Conservation (phyloP, 1,140 invertebrate genomes). For the Steinernema feltiae region DNA sequence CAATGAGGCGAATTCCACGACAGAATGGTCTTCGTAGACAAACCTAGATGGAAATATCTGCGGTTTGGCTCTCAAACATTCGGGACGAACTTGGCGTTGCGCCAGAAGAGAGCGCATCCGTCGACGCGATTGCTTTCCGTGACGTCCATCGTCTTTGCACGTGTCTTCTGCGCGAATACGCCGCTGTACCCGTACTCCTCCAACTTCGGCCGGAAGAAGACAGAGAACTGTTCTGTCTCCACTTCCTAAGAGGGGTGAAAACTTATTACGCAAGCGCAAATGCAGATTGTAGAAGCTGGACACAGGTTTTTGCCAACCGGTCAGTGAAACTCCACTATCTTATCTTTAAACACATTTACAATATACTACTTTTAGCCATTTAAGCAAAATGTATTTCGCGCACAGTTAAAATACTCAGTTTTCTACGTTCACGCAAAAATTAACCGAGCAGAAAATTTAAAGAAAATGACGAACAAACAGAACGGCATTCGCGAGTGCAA, state of each 20-base stretch:
- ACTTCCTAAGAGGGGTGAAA: conserved; percentile 86
- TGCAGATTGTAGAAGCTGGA: not conserved
- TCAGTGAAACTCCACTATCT: conserved; percentile 5
- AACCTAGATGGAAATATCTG: conserved; percentile 71
- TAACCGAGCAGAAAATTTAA: too few species aligned
- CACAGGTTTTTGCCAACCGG: not conserved
- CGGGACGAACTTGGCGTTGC: conserved; percentile 75
- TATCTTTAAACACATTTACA: too few species aligned
- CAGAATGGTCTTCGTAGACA: conserved; percentile 82
- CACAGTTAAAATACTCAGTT: too few species aligned
- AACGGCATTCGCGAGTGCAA: too few species aligned
- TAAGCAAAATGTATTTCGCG: too few species aligned
- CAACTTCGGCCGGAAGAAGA: conserved; percentile 71
- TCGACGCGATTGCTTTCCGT: conserved; percentile 94
- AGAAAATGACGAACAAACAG: too few species aligned
- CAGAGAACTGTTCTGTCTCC: conserved; percentile 79
- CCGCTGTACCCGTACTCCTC: conserved; percentile 79
- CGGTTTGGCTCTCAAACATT: not conserved
- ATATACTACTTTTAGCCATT: too few species aligned
- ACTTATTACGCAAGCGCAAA: not conserved
- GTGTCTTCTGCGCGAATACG: conserved; percentile 96
- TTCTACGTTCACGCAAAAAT: too few species aligned
- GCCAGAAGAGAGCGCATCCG: conserved; percentile 96
- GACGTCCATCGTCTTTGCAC: conserved; percentile 96
- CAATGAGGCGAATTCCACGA: conserved; percentile 80